Evolutionary conservation across 1,140 invertebrate species (phyloP).

Genomic region (Neodiprion lecontei): DNA sequence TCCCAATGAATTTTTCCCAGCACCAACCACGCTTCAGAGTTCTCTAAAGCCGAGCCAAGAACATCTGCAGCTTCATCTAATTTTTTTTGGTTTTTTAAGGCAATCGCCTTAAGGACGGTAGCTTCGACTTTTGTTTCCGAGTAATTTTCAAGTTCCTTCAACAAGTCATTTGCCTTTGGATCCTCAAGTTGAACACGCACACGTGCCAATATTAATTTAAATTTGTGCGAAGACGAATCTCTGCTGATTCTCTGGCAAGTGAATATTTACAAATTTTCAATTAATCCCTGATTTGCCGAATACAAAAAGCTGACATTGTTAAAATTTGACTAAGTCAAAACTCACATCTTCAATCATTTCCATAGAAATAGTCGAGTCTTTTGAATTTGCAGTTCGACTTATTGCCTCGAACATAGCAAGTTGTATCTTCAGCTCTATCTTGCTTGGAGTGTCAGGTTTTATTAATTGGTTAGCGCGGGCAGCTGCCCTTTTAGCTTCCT

Average conservation of each 20-base stretch:
- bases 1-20: conserved; percentile 74
- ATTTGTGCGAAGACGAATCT: conserved; percentile 34
- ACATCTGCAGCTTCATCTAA: conserved; percentile 63
- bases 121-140: conserved; percentile 39
- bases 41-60: conserved; percentile 58
- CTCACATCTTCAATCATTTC: conserved; percentile 51
- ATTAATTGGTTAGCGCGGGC: conserved; percentile 52
- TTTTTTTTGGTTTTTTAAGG: conserved; percentile 59
- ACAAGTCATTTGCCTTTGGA: conserved; percentile 34
- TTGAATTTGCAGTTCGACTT: conserved; percentile 53
- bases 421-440: conserved; percentile 40
- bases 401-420: conserved; percentile 50
- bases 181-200: conserved; percentile 46
- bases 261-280: conserved; percentile 24
- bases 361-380: conserved; percentile 62
- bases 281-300: background rate
- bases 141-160: conserved; percentile 48
- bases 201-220: conserved; percentile 43
- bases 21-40: conserved; percentile 67
- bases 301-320: too few relatives aligned
- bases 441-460: conserved; percentile 33
- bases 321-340: background rate
- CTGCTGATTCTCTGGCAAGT: conserved; percentile 42
- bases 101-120: conserved; percentile 43
- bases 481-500: conserved; percentile 64